These are phyloP conservation scores for Chelon auratus DNA, from an alignment of 2,797 vertebrate genomes.

Conservation along the genomic window DNA sequence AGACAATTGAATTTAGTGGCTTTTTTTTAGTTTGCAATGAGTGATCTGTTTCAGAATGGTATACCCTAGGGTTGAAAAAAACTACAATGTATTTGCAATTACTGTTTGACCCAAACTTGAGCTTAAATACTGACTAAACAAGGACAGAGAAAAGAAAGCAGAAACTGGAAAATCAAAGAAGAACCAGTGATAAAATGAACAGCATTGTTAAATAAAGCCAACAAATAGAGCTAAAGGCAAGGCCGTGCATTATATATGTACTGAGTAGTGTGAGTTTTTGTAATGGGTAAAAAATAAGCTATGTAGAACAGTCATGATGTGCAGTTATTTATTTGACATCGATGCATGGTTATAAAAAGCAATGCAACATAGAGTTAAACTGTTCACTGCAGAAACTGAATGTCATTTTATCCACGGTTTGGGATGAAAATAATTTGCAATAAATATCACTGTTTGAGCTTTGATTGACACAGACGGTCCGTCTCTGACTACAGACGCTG, in stretches of 20 bases:
- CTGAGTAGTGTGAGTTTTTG: constrained; percentile 5
- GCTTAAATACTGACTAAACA: constrained; percentile 14
- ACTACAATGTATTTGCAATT: constrained; percentile 36
- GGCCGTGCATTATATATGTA: constrained; percentile 20
- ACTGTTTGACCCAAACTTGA: constrained; percentile 48
- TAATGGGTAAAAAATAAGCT: constrained; percentile 20
- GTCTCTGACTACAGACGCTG: constrained; percentile 1
- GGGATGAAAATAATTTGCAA: background rate
- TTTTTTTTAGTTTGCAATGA: background rate
- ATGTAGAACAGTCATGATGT: constrained; percentile 13
- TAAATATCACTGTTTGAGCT: constrained; percentile 63
- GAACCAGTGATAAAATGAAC: constrained; percentile 54
- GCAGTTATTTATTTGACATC: constrained; percentile 34
- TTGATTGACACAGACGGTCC: constrained; percentile 33
- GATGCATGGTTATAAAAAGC: constrained; percentile 46
- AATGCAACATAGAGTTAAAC: constrained; percentile 74
- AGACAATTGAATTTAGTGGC: no score
- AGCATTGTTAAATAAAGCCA: background rate
- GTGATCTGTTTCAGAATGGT: constrained; percentile 1
- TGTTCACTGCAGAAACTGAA: constrained; percentile 20
- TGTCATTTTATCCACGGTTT: constrained; percentile 1
- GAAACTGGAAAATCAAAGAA: constrained; percentile 49
- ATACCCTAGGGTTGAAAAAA: constrained; percentile 27
- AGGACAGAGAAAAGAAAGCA: background rate
- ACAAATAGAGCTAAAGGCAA: constrained; percentile 16